Percentiles rank a stretch among this genome's conserved stretches.
These are phyloP conservation scores for Pholis gunnellus DNA, from an alignment of 2,113 vertebrate genomes.

Conservation along the genomic window DNA sequence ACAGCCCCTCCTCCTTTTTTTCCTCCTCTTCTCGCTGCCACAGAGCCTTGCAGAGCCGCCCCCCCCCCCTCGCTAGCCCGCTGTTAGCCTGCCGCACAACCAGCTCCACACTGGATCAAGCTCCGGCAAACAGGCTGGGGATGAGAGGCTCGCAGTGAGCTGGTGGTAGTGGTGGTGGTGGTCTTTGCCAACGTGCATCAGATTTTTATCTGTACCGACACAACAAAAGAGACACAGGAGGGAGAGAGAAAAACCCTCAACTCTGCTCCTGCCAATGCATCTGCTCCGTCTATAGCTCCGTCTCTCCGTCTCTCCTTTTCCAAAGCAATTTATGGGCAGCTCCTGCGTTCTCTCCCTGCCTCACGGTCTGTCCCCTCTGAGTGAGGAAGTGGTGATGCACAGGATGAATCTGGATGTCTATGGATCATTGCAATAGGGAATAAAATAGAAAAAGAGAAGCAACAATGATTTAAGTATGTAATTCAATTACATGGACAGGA, in stretches of 20 bases:
- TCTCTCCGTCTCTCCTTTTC: slow-evolving; percentile 40
- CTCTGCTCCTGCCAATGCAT: slow-evolving; percentile 68
- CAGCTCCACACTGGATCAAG: slow-evolving; percentile 59
- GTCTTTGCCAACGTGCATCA: slow-evolving; percentile 58
- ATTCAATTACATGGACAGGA: neutral
- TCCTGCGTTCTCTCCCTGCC: slow-evolving; percentile 49
- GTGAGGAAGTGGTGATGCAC: slow-evolving; percentile 53
- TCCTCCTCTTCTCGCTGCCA: slow-evolving; percentile 63
- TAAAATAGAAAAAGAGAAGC: neutral
- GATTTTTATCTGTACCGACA: slow-evolving; percentile 68
- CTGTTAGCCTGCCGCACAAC: slow-evolving; percentile 67
- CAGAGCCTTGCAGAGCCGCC: slow-evolving; percentile 61
- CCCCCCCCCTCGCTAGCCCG: slow-evolving; percentile 39
- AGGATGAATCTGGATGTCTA: slow-evolving; percentile 12
- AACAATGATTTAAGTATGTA: neutral
- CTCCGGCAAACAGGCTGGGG: slow-evolving; percentile 33
- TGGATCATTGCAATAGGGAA: slow-evolving; percentile 28
- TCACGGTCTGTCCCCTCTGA: slow-evolving; percentile 30
- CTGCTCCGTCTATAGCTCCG: slow-evolving; percentile 57
- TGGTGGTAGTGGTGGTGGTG: slow-evolving; percentile 19
- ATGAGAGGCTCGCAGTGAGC: slow-evolving; percentile 46
- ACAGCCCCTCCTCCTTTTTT: slow-evolving; percentile 73
- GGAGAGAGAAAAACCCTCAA: slow-evolving; percentile 25
- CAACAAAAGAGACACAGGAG: slow-evolving; percentile 68
- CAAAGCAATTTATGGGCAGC: slow-evolving; percentile 65